These are phyloP conservation scores for Hetaerina americana DNA, from an alignment of 1,140 invertebrate genomes.

Conservation along the genomic window DNA sequence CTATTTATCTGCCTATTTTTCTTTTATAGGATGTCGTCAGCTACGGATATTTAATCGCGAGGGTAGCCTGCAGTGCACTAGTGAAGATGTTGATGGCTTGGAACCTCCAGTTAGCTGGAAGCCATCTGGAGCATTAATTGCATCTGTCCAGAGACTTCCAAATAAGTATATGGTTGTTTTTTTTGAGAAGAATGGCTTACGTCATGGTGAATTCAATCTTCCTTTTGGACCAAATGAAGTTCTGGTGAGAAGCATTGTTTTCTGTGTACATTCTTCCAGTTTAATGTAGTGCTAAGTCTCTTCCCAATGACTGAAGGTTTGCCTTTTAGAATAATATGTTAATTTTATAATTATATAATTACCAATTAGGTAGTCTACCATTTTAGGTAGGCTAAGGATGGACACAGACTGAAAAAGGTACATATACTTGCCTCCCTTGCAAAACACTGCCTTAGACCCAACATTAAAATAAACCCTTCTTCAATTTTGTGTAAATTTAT, in stretches of 20 bases:
- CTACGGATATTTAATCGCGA: slow-evolving; percentile 65
- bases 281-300: slow-evolving; percentile 12
- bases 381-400: too few species aligned
- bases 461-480: too few species aligned
- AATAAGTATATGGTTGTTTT: slow-evolving; percentile 64
- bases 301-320: slow-evolving; percentile 6
- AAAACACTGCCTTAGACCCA: too few species aligned
- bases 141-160: slow-evolving; percentile 45
- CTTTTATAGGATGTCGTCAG: slow-evolving; percentile 28
- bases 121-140: slow-evolving; percentile 65
- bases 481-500: too few species aligned
- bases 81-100: slow-evolving; percentile 54
- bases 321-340: too few species aligned
- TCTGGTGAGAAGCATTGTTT: slow-evolving; percentile 26
- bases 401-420: too few species aligned
- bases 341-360: too few species aligned
- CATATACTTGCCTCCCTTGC: too few species aligned
- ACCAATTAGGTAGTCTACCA: too few species aligned
- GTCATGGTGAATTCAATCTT: slow-evolving; percentile 67
- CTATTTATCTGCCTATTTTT: too few species aligned
- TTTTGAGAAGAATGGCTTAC: slow-evolving; percentile 87
- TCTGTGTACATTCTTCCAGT: too few species aligned
- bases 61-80: slow-evolving; percentile 53
- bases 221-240: slow-evolving; percentile 41
- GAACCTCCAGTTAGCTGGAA: slow-evolving; percentile 60